Evolutionary conservation across 2,888 invertebrate genomes (phyloP), one percentile per base, ranked within the genome.

Genomic region (Cantharis nigra): DNA sequence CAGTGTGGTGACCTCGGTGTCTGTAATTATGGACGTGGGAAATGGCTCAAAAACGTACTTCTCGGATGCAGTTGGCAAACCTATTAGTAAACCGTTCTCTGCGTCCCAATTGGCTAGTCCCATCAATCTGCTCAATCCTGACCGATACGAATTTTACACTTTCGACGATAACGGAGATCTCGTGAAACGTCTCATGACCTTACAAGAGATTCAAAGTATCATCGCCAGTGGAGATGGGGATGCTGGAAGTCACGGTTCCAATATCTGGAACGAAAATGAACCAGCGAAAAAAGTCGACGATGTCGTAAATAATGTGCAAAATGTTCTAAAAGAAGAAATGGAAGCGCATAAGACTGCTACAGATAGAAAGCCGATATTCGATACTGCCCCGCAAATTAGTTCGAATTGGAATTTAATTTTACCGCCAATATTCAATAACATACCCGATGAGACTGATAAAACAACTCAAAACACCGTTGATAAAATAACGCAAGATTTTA

Each of bases 141-240:
- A 96, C 85, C 91, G 94, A 85, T 96, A 96, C 87, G 96, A 96
- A 85, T 96, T 96, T 87, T 96, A 95, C 86, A 96, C 96, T 0
- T 95, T 96, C 84, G 94, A 96, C 84, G 95, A 95, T 84, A 93
- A 93, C 75, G 96, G 96, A 13, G 95, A 96, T 84, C 90, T 96
- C 20, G 93, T 96, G 0, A 95, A 95, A 84, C 91, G 94, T 78
- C 90, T 96, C 33, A 96, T 96, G 96, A 95, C 96, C 9, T 89
- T 95, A 83, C 92, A 94, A 84, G 95, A 96, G 89, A 96, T 96
- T 80, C 95, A 95, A 86, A 93, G 94, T 64, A 94, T 96, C 78
- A 95, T 96, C 33, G 96, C 96, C 0, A 94, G 93, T 49, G 95
- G 95, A 0, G 95, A 95, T 85, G 93, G 93, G 76, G 92, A 93